These are phyloP conservation scores for Neuroterus valhalla DNA, from an alignment of 1,140 invertebrate genomes.

Conservation along the genomic window DNA sequence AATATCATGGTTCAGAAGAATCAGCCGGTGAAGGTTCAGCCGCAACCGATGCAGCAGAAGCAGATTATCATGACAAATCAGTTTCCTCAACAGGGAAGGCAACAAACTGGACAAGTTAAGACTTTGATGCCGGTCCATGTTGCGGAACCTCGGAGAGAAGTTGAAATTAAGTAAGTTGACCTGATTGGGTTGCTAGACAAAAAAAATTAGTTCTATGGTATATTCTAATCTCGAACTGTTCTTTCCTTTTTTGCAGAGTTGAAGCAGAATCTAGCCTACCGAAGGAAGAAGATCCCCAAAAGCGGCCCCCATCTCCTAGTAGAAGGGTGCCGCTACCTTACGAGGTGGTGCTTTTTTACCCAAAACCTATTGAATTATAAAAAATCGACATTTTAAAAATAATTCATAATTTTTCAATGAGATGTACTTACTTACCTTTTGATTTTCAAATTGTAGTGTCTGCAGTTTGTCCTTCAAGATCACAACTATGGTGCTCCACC, in stretches of 20 bases:
- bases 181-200: not conserved
- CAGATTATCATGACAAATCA: conserved; percentile 55
- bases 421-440: conserved; percentile 56
- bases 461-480: conserved; percentile 85
- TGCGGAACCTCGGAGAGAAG: conserved; percentile 53
- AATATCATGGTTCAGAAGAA: conserved; percentile 54
- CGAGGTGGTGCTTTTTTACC: conserved; percentile 57
- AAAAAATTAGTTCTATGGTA: conserved; percentile 22
- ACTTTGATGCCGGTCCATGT: conserved; percentile 58
- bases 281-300: conserved; percentile 61
- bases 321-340: conserved; percentile 67
- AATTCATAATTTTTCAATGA: conserved; percentile 5
- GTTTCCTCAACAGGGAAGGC: conserved; percentile 51
- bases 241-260: conserved; percentile 52
- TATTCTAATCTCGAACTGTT: conserved; percentile 27
- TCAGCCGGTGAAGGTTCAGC: conserved; percentile 61
- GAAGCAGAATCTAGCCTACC: conserved; percentile 54
- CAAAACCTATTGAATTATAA: not conserved
- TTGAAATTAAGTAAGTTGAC: conserved; percentile 58
- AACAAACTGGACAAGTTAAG: conserved; percentile 62
- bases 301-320: conserved; percentile 56
- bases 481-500: conserved; percentile 87
- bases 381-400: not conserved
- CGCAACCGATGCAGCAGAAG: conserved; percentile 61
- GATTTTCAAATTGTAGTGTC: conserved; percentile 67